These are phyloP conservation scores for Alligator sinensis DNA, from an alignment of 2,113 vertebrate genomes.

Conservation along the genomic window DNA sequence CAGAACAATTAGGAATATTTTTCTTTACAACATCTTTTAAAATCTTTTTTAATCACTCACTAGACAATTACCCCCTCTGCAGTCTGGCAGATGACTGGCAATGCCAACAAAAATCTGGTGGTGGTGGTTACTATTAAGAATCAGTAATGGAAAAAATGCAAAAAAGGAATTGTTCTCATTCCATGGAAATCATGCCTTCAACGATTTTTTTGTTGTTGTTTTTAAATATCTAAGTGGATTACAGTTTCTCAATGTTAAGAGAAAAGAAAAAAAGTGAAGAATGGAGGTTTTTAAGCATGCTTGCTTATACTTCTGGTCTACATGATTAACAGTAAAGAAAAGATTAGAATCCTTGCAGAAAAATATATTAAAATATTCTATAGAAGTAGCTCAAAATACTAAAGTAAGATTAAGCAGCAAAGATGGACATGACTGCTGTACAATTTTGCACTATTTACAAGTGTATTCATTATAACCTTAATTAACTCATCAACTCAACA, in stretches of 20 bases:
- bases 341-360: background rate
- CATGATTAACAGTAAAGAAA: background rate
- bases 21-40: background rate
- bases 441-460: background rate
- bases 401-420: too few species aligned
- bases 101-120: background rate
- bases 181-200: background rate
- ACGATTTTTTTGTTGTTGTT: too few species aligned
- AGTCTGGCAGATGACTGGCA: background rate
- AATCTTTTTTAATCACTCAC: background rate
- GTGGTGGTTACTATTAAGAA: background rate
- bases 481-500: background rate
- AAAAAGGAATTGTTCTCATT: background rate
- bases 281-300: background rate
- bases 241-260: too few species aligned
- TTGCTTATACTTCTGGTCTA: background rate
- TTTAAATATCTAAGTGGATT: too few species aligned
- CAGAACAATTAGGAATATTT: background rate
- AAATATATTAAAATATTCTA: background rate
- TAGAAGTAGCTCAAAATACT: background rate
- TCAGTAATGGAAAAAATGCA: background rate
- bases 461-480: background rate
- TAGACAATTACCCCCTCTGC: background rate
- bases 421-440: background rate
- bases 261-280: rapidly evolving